Evolutionary conservation across 2,797 vertebrate species (phyloP), one percentile per base, ranked within the genome.

Genomic region (Crenichthys baileyi): DNA sequence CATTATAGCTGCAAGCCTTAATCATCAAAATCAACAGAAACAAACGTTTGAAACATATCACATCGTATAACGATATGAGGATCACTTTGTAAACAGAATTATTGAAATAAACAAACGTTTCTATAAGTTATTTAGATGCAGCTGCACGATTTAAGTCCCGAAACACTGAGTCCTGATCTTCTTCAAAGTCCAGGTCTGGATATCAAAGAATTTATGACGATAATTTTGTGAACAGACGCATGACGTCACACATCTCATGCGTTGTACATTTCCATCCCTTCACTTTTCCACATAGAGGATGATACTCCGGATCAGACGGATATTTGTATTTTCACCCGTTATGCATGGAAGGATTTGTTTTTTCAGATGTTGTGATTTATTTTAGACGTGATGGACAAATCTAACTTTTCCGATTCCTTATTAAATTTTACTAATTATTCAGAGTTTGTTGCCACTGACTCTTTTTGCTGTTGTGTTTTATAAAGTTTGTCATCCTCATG

Each of bases 221-320:
- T 81, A 44, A 83, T 74, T 85, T 82, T 76, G 88, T 82, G 83
- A 78, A 55, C 20, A 36, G 79, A 11, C 73, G 65, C 79, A 11
- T 93, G 91, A 94, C 93, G 93, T 94, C 93, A 94, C 82, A 41
- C 48, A 70, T 46, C n/a, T 61, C 73, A 1, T 67, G 55, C 76
- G 63, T 22, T 1, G 79, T 74, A 65, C 77, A 70, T 46, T 74
- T 41, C 13, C 7, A 75, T 26, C 73, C 55, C 55, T 46, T 77
- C 39, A 13, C 48, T 79, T 78, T 75, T 48, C 63, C 29, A 61
- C 87, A 71, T 83, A 84, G 83, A 29, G 83, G 55, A 78, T 79
- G 74, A 79, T 65, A 53, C 86, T 80, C 80, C 65, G 77, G 86
- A 90, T 85, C 85, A 83, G 72, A 87, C 85, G 26, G 50, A 22